A percentile compares a stretch with the other conserved stretches of the same genome.
Conservation (phyloP, 2,797 vertebrate genomes). For the Sphaeramia orbicularis region DNA sequence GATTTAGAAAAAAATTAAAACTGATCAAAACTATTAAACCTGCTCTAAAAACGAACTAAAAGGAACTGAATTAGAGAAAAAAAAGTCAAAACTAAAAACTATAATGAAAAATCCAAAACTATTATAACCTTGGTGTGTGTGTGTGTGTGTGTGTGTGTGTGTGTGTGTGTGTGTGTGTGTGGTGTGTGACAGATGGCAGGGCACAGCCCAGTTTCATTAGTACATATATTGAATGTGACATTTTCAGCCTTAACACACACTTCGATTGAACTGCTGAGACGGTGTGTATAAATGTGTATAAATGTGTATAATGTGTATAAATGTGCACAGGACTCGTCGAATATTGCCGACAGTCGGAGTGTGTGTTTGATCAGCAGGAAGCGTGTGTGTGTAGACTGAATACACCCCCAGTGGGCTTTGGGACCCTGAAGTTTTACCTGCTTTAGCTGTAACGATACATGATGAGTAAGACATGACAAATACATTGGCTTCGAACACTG, state of each 20-base stretch:
- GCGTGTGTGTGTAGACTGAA: too few relatives aligned
- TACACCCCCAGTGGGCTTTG: slow-evolving; percentile 48
- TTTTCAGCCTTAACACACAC: slow-evolving; percentile 50
- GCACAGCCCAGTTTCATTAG: slow-evolving; percentile 29
- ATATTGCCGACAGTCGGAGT: slow-evolving; percentile 57
- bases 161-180: too few relatives aligned
- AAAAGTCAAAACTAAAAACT: too few relatives aligned
- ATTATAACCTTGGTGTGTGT: too few relatives aligned
- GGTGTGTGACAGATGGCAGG: slow-evolving; percentile 53
- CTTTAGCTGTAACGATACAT: slow-evolving; percentile 45
- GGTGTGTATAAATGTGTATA: slow-evolving; percentile 55
- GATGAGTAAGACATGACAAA: slow-evolving; percentile 66
- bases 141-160: too few relatives aligned
- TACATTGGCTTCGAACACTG: slow-evolving; percentile 69
- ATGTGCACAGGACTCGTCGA: slow-evolving; percentile 51
- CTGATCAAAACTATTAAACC: too few relatives aligned
- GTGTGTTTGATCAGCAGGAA: slow-evolving; percentile 68
- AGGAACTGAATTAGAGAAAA: too few relatives aligned
- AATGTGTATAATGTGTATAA: too few relatives aligned
- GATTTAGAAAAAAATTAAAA: too few relatives aligned
- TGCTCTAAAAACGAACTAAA: too few relatives aligned
- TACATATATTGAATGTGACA: slow-evolving; percentile 33
- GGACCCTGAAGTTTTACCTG: slow-evolving; percentile 41
- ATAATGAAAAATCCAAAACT: too few relatives aligned
- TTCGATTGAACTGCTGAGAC: slow-evolving; percentile 37